phyloP scores from a whole-genome alignment of 1,140 invertebrate genomes.

The Delia radicum region DNA sequence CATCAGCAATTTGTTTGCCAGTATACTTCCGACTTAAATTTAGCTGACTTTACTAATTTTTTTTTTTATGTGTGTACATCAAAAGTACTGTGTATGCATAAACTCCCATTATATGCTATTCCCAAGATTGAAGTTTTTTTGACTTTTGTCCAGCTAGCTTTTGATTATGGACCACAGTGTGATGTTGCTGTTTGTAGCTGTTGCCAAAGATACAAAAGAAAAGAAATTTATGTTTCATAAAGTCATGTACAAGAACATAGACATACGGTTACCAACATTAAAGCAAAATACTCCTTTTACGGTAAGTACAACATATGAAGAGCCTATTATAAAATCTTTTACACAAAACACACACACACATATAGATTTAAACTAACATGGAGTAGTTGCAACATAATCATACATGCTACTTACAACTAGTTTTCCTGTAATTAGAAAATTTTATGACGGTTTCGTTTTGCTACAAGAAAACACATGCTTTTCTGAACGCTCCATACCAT shows the following conservation, averaged over 20 bases:
- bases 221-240: background rate
- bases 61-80: no score
- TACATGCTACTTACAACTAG: slow-evolving; percentile 3
- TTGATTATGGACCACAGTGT: no score
- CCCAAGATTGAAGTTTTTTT: no score
- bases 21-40: no score
- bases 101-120: no score
- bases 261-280: background rate
- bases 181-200: no score
- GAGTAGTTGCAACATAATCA: background rate
- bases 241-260: background rate
- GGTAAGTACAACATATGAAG: background rate
- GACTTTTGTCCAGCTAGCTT: no score
- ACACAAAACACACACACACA: background rate
- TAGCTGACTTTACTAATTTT: no score
- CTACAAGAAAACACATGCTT: background rate
- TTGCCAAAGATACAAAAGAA: background rate
- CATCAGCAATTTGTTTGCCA: no score
- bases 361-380: background rate
- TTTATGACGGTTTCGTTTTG: slow-evolving; percentile 3
- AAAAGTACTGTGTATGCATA: no score
- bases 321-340: background rate
- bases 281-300: background rate
- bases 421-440: slow-evolving; percentile 20
- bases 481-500: background rate